A percentile compares a stretch with the other conserved stretches of the same genome.
These are phyloP conservation scores for Apodemia duryi DNA, from an alignment of 2,888 invertebrate genomes.

Conservation along the genomic window DNA sequence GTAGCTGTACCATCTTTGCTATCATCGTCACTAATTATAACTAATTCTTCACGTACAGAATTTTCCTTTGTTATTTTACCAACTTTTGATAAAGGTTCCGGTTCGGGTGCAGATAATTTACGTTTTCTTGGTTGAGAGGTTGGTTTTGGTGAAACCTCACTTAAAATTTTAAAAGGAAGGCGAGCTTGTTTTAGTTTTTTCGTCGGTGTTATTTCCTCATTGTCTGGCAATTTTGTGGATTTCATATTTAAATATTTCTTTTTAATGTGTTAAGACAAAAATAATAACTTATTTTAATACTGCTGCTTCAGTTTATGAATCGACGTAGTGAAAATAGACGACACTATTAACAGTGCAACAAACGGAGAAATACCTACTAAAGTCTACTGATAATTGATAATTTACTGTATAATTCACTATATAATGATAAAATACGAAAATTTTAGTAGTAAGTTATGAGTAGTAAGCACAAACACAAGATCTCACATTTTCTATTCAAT, in stretches of 20 bases:
- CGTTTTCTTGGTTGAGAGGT: conserved; percentile 59
- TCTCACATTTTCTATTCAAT: background rate
- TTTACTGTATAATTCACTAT: background rate
- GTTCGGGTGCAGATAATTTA: conserved; percentile 58
- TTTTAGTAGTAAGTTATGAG: background rate
- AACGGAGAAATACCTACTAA: background rate
- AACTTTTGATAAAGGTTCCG: conserved; percentile 55
- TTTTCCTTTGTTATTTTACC: conserved; percentile 66
- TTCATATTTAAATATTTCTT: conserved; percentile 48
- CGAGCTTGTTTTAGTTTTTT: conserved; percentile 81
- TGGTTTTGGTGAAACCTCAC: conserved; percentile 58
- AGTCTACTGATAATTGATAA: background rate
- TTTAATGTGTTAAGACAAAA: background rate
- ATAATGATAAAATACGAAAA: too few species aligned
- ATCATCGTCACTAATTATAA: conserved; percentile 67
- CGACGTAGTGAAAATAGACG: background rate
- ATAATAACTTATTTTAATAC: background rate
- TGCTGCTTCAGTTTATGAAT: background rate
- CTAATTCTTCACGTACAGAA: conserved; percentile 43
- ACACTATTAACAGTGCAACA: background rate
- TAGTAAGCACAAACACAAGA: background rate
- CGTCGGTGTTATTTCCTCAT: conserved; percentile 60
- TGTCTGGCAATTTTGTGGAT: conserved; percentile 56
- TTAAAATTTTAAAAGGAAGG: conserved; percentile 79
- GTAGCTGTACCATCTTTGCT: conserved; percentile 39